Evolutionary conservation across 1,140 invertebrate genomes (phyloP).

Genomic region (Leptinotarsa lineolata): DNA sequence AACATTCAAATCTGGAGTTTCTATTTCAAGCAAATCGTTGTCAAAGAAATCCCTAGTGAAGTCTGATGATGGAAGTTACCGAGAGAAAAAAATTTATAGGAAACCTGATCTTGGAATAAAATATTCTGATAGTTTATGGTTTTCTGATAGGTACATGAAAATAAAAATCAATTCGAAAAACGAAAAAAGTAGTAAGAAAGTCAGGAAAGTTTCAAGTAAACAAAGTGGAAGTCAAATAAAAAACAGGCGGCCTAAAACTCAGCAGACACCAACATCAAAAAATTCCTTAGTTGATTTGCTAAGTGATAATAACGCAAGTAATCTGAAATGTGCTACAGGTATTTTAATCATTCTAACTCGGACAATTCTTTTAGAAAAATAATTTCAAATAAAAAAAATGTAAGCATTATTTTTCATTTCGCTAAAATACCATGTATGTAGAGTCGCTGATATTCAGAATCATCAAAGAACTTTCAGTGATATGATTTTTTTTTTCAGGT

Average conservation of each 20-base stretch:
- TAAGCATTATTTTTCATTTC: too few relatives aligned
- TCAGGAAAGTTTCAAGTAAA: background rate
- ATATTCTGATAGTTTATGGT: slow-evolving; percentile 23
- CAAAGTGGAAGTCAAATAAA: background rate
- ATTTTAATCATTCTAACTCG: background rate
- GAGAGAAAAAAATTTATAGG: background rate
- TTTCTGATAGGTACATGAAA: slow-evolving; percentile 5
- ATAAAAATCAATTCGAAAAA: background rate
- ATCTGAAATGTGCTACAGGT: background rate
- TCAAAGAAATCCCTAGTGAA: background rate
- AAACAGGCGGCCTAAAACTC: background rate
- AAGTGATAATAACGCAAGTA: background rate
- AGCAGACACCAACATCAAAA: background rate
- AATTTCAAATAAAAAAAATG: too few relatives aligned
- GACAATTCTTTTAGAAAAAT: too few relatives aligned
- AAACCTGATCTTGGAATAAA: background rate
- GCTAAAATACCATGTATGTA: too few relatives aligned
- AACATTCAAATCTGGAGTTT: background rate
- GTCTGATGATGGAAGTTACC: background rate
- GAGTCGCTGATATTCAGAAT: too few relatives aligned
- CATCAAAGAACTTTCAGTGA: too few relatives aligned
- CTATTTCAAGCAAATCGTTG: background rate
- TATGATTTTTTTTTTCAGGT: background rate
- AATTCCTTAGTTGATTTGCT: background rate
- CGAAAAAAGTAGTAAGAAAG: background rate